Conservation (phyloP, 2,888 invertebrate genomes). For the Ctenicera cuprea region DNA sequence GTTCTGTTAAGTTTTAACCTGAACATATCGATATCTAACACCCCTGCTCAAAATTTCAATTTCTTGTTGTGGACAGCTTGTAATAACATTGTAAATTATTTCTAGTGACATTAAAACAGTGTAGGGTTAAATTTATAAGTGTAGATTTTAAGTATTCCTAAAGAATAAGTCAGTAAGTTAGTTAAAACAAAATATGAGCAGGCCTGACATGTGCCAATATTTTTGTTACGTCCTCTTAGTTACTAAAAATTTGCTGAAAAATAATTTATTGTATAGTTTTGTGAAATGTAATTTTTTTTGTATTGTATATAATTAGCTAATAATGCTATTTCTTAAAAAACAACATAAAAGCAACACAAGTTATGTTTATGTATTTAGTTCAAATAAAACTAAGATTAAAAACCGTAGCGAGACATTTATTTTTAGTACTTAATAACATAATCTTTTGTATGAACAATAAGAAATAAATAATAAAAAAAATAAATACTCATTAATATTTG, state of each 20-base stretch:
- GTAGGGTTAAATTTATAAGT: slow-evolving; percentile 15
- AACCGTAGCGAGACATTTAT: slow-evolving; percentile 29
- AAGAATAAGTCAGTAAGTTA: slow-evolving; percentile 27
- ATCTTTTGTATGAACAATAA: slow-evolving; percentile 28
- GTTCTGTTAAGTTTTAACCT: background rate
- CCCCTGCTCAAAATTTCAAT: background rate
- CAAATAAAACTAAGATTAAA: slow-evolving; percentile 29
- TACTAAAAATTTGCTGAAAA: slow-evolving; percentile 29
- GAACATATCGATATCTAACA: background rate
- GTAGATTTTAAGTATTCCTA: slow-evolving; percentile 28
- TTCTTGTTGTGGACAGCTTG: background rate
- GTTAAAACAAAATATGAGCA: slow-evolving; percentile 55
- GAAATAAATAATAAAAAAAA: slow-evolving; percentile 26
- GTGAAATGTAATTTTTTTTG: slow-evolving; percentile 7
- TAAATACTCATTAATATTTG: slow-evolving; percentile 20
- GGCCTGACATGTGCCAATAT: slow-evolving; percentile 65
- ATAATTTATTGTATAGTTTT: slow-evolving; percentile 35
- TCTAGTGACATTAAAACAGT: slow-evolving; percentile 8
- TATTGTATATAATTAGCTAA: slow-evolving; percentile 29
- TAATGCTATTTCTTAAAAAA: slow-evolving; percentile 12
- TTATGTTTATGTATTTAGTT: slow-evolving; percentile 20
- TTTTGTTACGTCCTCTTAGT: slow-evolving; percentile 47
- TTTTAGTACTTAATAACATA: slow-evolving; percentile 21
- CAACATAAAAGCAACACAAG: background rate
- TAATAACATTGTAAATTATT: slow-evolving; percentile 26